These are phyloP conservation scores for Pseudochirops corinnae DNA, from an alignment of 2,797 vertebrate genomes.

Conservation along the genomic window DNA sequence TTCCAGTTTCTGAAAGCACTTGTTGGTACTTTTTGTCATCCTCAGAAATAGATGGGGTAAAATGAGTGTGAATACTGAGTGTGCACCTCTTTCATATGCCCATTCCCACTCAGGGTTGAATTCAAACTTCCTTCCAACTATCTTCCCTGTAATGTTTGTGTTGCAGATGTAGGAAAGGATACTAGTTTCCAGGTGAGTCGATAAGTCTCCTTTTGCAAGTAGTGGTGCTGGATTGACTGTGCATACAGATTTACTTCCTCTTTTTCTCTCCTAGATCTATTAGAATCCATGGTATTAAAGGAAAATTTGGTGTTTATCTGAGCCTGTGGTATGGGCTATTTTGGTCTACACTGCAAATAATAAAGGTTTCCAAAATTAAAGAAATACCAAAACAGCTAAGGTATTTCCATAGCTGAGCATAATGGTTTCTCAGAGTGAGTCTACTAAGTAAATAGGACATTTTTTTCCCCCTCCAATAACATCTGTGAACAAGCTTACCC, in stretches of 20 bases:
- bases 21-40: constrained; percentile 12
- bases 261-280: constrained; percentile 68
- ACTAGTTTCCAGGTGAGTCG: constrained; percentile 10
- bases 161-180: constrained; percentile 38
- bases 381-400: constrained; percentile 77
- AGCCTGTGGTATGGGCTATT: constrained; percentile 47
- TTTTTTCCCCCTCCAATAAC: constrained; percentile 64
- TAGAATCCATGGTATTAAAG: constrained; percentile 62
- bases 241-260: constrained; percentile 15
- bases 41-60: constrained; percentile 1
- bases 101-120: constrained; percentile 10
- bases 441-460: constrained; percentile 63
- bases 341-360: constrained; percentile 76
- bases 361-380: constrained; percentile 76
- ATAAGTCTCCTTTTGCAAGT: not conserved
- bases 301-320: constrained; percentile 78
- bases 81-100: not conserved
- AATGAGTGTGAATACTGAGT: not conserved
- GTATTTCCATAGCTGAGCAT: constrained; percentile 75
- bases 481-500: constrained; percentile 72
- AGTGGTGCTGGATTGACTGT: constrained; percentile 38
- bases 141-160: constrained; percentile 16
- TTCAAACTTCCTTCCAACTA: constrained; percentile 14
- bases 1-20: not conserved
- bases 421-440: constrained; percentile 75